Evolutionary conservation across 2,113 vertebrate genomes (phyloP), one percentile per base, ranked within the genome.

Genomic region (Anhinga rufa): DNA sequence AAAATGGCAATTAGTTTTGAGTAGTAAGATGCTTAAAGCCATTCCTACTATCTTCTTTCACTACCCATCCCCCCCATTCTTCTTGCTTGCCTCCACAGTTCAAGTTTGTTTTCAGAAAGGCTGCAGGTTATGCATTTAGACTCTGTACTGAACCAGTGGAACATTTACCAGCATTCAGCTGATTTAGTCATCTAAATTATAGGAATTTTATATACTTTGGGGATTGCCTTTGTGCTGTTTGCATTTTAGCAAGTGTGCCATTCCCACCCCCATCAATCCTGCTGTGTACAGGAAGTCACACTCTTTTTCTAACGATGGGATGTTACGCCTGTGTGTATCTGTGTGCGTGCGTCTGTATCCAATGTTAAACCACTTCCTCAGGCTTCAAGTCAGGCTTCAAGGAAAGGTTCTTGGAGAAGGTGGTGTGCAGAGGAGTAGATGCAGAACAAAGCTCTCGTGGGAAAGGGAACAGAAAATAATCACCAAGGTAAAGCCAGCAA

Each of bases 321-420:
- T 93, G 81, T 70, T 44, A 48, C 5, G 4, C 54, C 17, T 34
- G 34, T 85, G 65, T 74, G 58, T 74, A 64, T 20, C 61, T 79
- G 54, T 9, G 10, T 87, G 85, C 15, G 4, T 89, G 74, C 0
- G 6, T 80, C 93, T 96, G 94, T 21, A 87, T 44, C 38, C 78
- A 85, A 64, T 60, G 51, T 36, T 69, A 95, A 95, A 94, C 84
- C 95, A 91, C 86, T 93, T 96, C 90, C 92, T 93, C 82, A 34
- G 54, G 60, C 76, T 89, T 83, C 69, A 79, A 51, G 82, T 93
- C 82, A 34, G 54, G 60, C 76, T 89, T 83, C 69, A 79, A 51
- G 82, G 31, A 94, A 86, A 75, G 72, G 42, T 62, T 88, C 51
- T 69, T 42, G n/a, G 57, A 58, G 68, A 96, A 84, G 68, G 69